phyloP scores from a whole-genome alignment of 2,797 vertebrate genomes.

The Momotus momota region DNA sequence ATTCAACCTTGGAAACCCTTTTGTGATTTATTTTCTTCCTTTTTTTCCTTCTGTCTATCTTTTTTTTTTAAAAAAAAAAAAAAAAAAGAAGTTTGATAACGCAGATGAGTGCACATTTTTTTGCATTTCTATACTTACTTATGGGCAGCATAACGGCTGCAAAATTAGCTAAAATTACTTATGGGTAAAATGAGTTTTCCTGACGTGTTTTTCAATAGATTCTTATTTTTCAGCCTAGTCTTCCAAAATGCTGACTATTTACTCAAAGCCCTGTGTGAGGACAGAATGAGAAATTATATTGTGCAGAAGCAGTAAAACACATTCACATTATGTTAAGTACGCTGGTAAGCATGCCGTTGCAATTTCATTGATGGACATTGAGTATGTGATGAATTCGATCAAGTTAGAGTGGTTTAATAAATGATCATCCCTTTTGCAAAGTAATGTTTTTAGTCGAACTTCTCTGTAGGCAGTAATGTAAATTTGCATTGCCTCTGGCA shows the following conservation, averaged over 20 bases:
- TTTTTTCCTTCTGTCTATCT: background rate
- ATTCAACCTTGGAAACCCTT: constrained; percentile 25
- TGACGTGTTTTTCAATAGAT: background rate
- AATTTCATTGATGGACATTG: constrained; percentile 50
- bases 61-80: background rate
- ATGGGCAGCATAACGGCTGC: background rate
- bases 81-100: background rate
- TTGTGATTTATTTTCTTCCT: constrained; percentile 52
- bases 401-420: constrained; percentile 25
- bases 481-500: constrained; percentile 51
- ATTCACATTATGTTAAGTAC: constrained; percentile 51
- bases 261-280: background rate
- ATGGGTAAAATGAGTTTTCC: background rate
- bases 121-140: constrained; percentile 9
- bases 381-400: constrained; percentile 27
- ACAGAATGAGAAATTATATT: constrained; percentile 45
- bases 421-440: constrained; percentile 27
- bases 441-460: background rate
- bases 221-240: background rate
- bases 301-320: constrained; percentile 66
- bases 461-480: background rate
- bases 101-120: constrained; percentile 2
- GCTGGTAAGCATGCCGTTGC: background rate
- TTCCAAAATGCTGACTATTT: constrained; percentile 39
- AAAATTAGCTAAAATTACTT: constrained; percentile 27